Evolutionary conservation across 1,140 invertebrate genomes (phyloP), one percentile per base, ranked within the genome.

Genomic region (Heterodera schachtii): DNA sequence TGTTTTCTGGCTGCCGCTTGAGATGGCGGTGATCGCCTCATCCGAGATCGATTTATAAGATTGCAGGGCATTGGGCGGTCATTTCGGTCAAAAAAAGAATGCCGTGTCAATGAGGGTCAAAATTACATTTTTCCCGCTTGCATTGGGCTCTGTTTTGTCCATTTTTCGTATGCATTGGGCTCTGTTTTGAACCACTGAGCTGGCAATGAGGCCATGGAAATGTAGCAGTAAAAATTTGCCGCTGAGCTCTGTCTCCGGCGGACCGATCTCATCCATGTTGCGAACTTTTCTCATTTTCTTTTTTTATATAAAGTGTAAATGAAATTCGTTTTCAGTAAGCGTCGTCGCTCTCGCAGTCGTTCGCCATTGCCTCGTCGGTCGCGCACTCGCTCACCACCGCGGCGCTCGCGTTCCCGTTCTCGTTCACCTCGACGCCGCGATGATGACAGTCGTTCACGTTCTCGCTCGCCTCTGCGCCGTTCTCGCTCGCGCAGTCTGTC

Each of bases 351-450:
- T 4, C 76, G 76, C 31, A 69, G 64, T 46, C 76, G 76, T 69
- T 78, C 76, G 44, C 69, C 79, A 5, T 60, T 60, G 57, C 80
- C 49, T 46, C 49, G 66, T 49, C 81, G 81, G 19, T 82, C 81
- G 9, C 81, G 81, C 16, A 82, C 81, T 73, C 79, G 81, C 13
- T 82, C 81, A 67, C 81, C 81, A 57, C 80, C 80, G 16, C 76
- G 57, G 11, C 79, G 79, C 47, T 60, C 71, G 43, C 73, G 71
- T 31, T 75, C 70, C 1, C 78, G 73, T 41, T 60, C 57, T 5
- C 57, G 57, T 11, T 60, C 81, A 52, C 52, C 66, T 19, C 76
- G 76, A 41, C 69, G 69, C 11, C 69, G 69, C 69, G 19, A 71
- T 31, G 31, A 41, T 11, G 31, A 46, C 66, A 73, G 52, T 16